A percentile compares a stretch with the other conserved stretches of the same genome.
Evolutionary conservation across 2,888 invertebrate genomes (phyloP).

Genomic region (Ferrisia virgata): DNA sequence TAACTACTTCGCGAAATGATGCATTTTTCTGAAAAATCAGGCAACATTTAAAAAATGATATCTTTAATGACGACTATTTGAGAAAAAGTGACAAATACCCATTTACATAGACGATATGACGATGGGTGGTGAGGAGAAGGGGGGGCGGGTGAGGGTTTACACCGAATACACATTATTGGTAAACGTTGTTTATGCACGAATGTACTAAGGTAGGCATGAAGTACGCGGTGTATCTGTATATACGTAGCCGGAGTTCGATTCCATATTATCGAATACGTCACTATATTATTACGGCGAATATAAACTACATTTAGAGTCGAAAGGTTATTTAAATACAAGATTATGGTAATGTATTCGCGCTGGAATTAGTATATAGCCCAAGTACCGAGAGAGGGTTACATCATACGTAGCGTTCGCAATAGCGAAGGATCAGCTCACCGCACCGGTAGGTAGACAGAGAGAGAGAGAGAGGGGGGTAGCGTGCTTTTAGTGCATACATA

Average conservation of each 20-base stretch:
- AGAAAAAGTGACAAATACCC: too few relatives aligned
- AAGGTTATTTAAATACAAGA: slow-evolving; percentile 28
- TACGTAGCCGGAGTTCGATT: neutral
- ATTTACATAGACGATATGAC: too few relatives aligned
- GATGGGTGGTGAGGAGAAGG: too few relatives aligned
- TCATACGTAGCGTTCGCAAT: neutral
- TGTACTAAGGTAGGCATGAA: neutral
- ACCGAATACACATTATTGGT: neutral
- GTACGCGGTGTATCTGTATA: too few relatives aligned
- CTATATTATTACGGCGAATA: slow-evolving; percentile 20
- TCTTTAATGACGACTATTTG: too few relatives aligned
- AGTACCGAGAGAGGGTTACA: neutral
- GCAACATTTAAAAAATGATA: too few relatives aligned
- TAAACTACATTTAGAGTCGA: slow-evolving; percentile 23
- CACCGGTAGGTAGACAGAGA: too few relatives aligned
- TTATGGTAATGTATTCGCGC: neutral
- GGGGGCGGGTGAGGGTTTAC: too few relatives aligned
- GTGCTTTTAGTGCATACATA: too few relatives aligned
- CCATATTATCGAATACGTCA: slow-evolving; percentile 2
- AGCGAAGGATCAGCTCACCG: neutral
- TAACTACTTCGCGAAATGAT: too few relatives aligned
- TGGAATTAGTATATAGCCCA: neutral
- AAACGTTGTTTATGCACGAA: neutral
- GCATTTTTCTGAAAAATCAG: too few relatives aligned
- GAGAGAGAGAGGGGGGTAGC: too few relatives aligned